phyloP scores from a whole-genome alignment of 2,113 vertebrate genomes.

The Bos javanicus region DNA sequence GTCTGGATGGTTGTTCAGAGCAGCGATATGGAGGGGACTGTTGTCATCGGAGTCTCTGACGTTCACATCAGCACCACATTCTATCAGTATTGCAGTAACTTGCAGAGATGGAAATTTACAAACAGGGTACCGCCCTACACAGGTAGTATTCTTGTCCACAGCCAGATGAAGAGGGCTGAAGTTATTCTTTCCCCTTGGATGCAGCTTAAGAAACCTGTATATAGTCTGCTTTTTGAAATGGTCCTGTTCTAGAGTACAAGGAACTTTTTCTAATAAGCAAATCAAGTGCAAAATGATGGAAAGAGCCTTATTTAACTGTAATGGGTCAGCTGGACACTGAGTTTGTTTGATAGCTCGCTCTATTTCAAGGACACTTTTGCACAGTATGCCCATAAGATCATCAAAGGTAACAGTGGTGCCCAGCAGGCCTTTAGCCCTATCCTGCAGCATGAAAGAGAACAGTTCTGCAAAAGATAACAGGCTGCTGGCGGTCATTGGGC shows the following conservation, averaged over 20 bases:
- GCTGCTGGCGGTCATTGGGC: constrained; percentile 98
- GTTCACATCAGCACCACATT: constrained; percentile 96
- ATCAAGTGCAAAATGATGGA: constrained; percentile 99
- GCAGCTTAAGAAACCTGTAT: constrained; percentile 96
- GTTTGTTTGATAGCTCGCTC: constrained; percentile 92
- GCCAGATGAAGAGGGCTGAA: constrained; percentile 97
- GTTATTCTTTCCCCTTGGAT: constrained; percentile 95
- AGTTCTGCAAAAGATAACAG: constrained; percentile 97
- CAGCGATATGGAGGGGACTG: constrained; percentile 95
- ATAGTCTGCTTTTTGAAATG: constrained; percentile 98
- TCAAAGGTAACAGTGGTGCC: constrained; percentile 96
- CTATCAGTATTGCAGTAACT: constrained; percentile 93
- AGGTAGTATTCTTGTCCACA: constrained; percentile 96
- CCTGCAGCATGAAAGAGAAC: constrained; percentile 99
- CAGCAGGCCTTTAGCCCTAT: constrained; percentile 95
- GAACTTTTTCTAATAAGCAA: constrained; percentile 97
- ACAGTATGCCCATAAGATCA: constrained; percentile 97
- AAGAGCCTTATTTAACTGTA: constrained; percentile 96
- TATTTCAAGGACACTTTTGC: constrained; percentile 97
- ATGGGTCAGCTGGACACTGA: constrained; percentile 87
- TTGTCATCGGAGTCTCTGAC: constrained; percentile 95
- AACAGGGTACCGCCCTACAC: constrained; percentile 97
- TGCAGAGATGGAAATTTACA: constrained; percentile 98
- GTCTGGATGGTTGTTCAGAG: constrained; percentile 96
- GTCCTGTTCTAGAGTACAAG: constrained; percentile 94